These are phyloP conservation scores for Drosophila malerkotliana DNA, from an alignment of 1,140 invertebrate genomes.

Conservation along the genomic window DNA sequence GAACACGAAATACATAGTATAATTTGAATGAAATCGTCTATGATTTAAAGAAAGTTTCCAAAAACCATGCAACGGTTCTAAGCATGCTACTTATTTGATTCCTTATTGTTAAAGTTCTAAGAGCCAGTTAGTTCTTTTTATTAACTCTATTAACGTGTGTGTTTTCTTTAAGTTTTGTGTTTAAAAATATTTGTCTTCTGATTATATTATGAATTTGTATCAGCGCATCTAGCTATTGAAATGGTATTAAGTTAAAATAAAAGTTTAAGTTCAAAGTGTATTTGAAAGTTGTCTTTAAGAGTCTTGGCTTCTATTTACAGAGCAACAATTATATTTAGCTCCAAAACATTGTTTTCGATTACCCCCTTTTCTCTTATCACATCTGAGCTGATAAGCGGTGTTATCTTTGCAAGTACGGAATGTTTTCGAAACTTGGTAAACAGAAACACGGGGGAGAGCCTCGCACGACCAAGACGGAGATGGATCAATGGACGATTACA, in stretches of 20 bases:
- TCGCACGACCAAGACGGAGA: neutral
- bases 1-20: neutral
- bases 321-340: neutral
- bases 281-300: neutral
- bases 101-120: conserved; percentile 11
- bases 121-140: conserved; percentile 21
- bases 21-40: neutral
- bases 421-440: conserved; percentile 23
- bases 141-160: conserved; percentile 21
- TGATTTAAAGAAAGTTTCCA: neutral
- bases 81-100: conserved; percentile 7
- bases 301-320: neutral
- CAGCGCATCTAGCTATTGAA: too few relatives aligned
- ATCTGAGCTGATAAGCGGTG: conserved; percentile 7
- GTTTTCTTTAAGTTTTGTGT: conserved; percentile 17
- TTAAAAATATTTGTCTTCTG: neutral
- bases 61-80: neutral
- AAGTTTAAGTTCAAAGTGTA: too few relatives aligned
- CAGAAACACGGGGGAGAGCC: neutral
- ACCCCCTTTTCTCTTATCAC: conserved; percentile 9
- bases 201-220: too few relatives aligned
- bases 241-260: too few relatives aligned
- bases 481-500: conserved; percentile 24
- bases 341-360: neutral
- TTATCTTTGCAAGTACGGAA: conserved; percentile 17